Evolutionary conservation across 92 coral and sea anemone species (phyloP).

Genomic region (Metridium senile): DNA sequence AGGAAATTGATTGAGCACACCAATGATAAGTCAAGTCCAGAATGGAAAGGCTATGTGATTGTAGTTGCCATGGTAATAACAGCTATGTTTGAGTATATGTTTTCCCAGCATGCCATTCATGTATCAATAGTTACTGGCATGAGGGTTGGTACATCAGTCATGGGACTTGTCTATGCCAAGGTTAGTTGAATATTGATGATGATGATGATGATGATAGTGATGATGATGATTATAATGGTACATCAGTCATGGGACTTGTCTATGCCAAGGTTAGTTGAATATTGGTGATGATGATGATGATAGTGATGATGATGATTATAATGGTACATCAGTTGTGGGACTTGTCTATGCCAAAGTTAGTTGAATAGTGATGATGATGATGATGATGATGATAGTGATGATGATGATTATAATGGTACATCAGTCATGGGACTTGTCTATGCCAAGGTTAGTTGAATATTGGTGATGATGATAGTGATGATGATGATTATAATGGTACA

Average conservation of each 20-base stretch:
- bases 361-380: neutral
- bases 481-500: constrained; percentile 22
- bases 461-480: neutral
- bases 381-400: neutral
- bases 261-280: constrained; percentile 78
- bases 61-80: constrained; percentile 72
- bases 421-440: constrained; percentile 80
- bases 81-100: constrained; percentile 51
- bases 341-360: constrained; percentile 85
- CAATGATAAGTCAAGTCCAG: constrained; percentile 55
- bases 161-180: constrained; percentile 89
- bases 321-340: constrained; percentile 80
- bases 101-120: constrained; percentile 72
- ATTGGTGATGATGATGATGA: neutral
- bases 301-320: no score
- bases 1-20: constrained; percentile 82
- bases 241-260: constrained; percentile 80
- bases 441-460: neutral
- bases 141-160: constrained; percentile 80
- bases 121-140: constrained; percentile 75
- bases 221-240: no score
- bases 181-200: constrained; percentile 33
- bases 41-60: constrained; percentile 86
- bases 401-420: constrained; percentile 3
- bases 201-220: neutral